Evolutionary conservation across 2,113 vertebrate species (phyloP).

Genomic region (Orthochromis indermauri): DNA sequence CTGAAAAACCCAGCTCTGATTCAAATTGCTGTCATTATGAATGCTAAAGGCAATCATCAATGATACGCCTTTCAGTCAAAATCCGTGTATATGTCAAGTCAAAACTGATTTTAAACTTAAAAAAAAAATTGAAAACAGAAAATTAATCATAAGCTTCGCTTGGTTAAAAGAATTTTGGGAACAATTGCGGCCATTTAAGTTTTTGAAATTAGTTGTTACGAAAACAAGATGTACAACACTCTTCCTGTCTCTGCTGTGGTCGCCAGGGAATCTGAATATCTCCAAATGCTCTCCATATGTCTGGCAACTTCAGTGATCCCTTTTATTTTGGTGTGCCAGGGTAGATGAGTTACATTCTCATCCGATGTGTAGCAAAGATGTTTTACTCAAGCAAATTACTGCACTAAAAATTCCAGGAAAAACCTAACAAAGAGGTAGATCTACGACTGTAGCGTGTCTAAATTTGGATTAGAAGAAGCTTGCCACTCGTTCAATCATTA

Average conservation of each 20-base stretch:
- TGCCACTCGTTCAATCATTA: background rate
- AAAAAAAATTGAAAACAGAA: background rate
- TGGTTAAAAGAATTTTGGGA: background rate
- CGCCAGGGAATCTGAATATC: constrained; percentile 32
- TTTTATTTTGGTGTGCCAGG: constrained; percentile 25
- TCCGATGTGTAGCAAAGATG: background rate
- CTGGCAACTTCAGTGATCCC: constrained; percentile 46
- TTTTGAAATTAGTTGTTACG: constrained; percentile 40
- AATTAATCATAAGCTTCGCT: constrained; percentile 5
- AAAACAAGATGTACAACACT: constrained; percentile 55
- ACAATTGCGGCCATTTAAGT: constrained; percentile 26
- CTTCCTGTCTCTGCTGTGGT: constrained; percentile 44
- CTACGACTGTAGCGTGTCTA: background rate
- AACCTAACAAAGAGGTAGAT: constrained; percentile 8
- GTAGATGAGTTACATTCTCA: constrained; percentile 9
- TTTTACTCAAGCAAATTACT: constrained; percentile 22
- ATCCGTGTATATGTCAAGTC: background rate
- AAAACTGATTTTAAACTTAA: background rate
- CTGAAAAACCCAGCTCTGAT: background rate
- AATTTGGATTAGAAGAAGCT: background rate
- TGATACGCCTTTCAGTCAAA: background rate
- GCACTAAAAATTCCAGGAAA: background rate
- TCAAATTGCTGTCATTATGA: background rate
- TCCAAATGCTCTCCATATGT: constrained; percentile 67
- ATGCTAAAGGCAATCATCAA: background rate